phyloP scores from a whole-genome alignment of 2,113 vertebrate species.

The Ramphastos sulfuratus region DNA sequence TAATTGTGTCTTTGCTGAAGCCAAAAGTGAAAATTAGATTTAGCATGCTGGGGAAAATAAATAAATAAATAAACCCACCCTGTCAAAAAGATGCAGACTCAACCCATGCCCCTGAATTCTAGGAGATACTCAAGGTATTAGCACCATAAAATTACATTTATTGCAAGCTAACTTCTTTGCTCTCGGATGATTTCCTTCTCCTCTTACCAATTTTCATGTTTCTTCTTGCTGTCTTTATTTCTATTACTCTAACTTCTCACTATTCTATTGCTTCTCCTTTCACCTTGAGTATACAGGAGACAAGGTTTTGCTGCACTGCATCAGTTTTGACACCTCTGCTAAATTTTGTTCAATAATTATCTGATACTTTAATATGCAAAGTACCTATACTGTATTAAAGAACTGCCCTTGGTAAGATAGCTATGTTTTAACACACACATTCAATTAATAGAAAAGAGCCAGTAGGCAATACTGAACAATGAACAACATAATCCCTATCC shows the following conservation, averaged over 20 bases:
- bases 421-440: slow-evolving; percentile 6
- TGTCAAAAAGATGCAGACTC: slow-evolving; percentile 42
- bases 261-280: background rate
- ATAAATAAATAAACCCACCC: background rate
- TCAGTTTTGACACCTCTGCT: background rate
- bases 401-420: slow-evolving; percentile 9
- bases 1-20: slow-evolving; percentile 51
- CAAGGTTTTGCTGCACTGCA: background rate
- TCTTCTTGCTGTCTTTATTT: slow-evolving; percentile 1
- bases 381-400: background rate
- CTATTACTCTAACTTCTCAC: background rate
- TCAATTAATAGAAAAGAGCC: slow-evolving; percentile 35
- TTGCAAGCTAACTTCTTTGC: slow-evolving; percentile 4
- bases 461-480: slow-evolving; percentile 27
- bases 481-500: slow-evolving; percentile 1
- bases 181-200: background rate
- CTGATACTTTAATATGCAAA: background rate
- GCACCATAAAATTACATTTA: slow-evolving; percentile 50
- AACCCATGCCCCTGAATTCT: slow-evolving; percentile 18
- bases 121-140: slow-evolving; percentile 20
- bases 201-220: background rate
- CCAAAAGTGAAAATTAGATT: slow-evolving; percentile 52
- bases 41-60: slow-evolving; percentile 14
- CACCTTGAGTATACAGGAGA: background rate
- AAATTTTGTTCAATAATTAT: background rate